Conservation (phyloP, 2,113 vertebrate genomes). For the Synodontis membranacea region DNA sequence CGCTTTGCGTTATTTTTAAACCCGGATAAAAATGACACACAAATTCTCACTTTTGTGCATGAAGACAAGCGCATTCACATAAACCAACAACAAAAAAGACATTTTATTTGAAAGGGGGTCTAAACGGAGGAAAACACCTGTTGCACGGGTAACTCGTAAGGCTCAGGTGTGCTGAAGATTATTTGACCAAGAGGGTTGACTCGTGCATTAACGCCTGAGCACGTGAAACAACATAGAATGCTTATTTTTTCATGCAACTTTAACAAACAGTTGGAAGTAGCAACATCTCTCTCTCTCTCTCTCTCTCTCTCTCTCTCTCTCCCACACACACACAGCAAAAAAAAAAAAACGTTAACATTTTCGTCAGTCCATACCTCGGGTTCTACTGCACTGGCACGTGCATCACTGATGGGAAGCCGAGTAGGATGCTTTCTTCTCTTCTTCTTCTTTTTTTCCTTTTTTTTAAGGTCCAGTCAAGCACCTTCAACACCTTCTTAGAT, state of each 20-base stretch:
- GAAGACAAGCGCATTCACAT: not conserved
- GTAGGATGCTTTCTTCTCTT: not conserved
- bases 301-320: too few relatives aligned
- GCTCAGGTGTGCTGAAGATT: not conserved
- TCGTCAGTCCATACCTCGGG: not conserved
- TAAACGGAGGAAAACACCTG: not conserved
- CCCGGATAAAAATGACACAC: not conserved
- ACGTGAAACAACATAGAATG: not conserved
- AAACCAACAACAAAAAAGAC: not conserved
- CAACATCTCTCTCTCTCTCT: not conserved
- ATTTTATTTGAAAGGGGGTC: not conserved
- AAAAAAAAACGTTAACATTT: not conserved
- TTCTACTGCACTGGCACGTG: not conserved
- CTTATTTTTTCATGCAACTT: not conserved
- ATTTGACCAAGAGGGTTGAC: not conserved
- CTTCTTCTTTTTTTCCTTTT: not conserved
- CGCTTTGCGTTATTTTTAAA: not conserved
- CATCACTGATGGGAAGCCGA: not conserved
- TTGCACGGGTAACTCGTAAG: not conserved
- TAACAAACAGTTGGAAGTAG: not conserved
- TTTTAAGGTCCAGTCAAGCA: not conserved
- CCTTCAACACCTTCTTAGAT: not conserved
- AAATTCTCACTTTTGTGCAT: not conserved
- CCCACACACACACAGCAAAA: not conserved
- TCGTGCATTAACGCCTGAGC: not conserved